phyloP scores from a whole-genome alignment of 2,888 invertebrate species.

The Pyrrhia umbra region DNA sequence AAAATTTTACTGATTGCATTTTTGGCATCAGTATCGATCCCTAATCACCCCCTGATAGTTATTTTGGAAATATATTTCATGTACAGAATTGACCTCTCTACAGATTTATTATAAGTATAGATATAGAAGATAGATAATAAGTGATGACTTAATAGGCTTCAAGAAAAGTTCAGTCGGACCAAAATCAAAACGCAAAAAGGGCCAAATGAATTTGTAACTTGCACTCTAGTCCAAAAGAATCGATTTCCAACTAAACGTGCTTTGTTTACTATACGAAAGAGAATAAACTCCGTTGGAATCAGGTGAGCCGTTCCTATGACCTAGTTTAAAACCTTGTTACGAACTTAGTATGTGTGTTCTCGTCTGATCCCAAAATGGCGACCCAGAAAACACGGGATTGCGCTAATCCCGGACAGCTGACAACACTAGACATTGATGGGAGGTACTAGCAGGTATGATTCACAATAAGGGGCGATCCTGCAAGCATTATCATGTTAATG shows the following conservation, averaged over 20 bases:
- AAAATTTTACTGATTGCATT: no score
- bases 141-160: no score
- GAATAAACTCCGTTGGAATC: slow-evolving; percentile 33
- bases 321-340: slow-evolving; percentile 48
- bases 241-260: slow-evolving; percentile 35
- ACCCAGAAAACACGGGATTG: slow-evolving; percentile 23
- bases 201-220: slow-evolving; percentile 17
- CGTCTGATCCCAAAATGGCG: slow-evolving; percentile 21
- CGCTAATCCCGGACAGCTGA: slow-evolving; percentile 1
- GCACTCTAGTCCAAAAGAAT: slow-evolving; percentile 21
- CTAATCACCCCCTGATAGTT: no score
- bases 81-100: no score
- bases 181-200: background rate
- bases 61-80: no score
- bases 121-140: no score
- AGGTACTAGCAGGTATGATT: slow-evolving; percentile 43
- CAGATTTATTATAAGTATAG: no score
- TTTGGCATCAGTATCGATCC: no score
- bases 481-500: slow-evolving; percentile 71
- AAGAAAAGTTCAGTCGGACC: background rate
- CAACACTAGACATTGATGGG: slow-evolving; percentile 49
- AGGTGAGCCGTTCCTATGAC: slow-evolving; percentile 39
- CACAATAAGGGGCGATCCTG: slow-evolving; percentile 63
- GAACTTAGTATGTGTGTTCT: slow-evolving; percentile 23
- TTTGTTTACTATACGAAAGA: slow-evolving; percentile 35